Conservation (phyloP, 2,113 vertebrate species). For the Phrynosoma blainvillii region DNA sequence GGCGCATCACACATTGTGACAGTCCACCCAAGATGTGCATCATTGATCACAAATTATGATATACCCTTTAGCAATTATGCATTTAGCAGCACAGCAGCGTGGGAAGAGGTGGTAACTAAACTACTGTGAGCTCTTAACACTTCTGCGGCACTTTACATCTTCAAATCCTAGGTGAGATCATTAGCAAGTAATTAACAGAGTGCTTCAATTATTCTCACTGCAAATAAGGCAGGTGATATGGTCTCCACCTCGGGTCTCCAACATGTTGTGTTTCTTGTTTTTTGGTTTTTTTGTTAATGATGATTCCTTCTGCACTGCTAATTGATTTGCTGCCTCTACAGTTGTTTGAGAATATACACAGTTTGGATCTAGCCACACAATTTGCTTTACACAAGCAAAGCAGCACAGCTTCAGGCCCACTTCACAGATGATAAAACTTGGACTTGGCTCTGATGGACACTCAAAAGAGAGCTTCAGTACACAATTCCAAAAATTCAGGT, state of each 20-base stretch:
- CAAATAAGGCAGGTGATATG: slow-evolving; percentile 14
- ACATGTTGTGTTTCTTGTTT: background rate
- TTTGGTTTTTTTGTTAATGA: slow-evolving; percentile 9
- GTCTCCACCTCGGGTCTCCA: slow-evolving; percentile 5
- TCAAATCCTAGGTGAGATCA: slow-evolving; percentile 21
- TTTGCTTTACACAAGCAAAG: background rate
- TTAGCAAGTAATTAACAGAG: slow-evolving; percentile 26
- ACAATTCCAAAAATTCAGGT: background rate
- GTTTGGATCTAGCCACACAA: slow-evolving; percentile 13
- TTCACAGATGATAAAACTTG: background rate
- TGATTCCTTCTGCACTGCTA: slow-evolving; percentile 8
- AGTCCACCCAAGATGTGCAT: background rate
- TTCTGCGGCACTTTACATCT: slow-evolving; percentile 4
- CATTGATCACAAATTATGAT: background rate
- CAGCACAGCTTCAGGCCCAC: slow-evolving; percentile 5
- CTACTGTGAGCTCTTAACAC: slow-evolving; percentile 16
- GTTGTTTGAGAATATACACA: background rate
- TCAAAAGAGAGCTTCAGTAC: background rate
- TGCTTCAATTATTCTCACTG: slow-evolving; percentile 17
- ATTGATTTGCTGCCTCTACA: background rate
- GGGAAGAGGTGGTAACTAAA: slow-evolving; percentile 1
- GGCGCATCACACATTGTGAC: background rate
- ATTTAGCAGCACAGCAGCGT: background rate
- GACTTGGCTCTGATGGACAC: background rate
- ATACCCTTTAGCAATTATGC: background rate